Evolutionary conservation across 92 coral and sea anemone genomes (phyloP).

Genomic region (Phenganax marumi): DNA sequence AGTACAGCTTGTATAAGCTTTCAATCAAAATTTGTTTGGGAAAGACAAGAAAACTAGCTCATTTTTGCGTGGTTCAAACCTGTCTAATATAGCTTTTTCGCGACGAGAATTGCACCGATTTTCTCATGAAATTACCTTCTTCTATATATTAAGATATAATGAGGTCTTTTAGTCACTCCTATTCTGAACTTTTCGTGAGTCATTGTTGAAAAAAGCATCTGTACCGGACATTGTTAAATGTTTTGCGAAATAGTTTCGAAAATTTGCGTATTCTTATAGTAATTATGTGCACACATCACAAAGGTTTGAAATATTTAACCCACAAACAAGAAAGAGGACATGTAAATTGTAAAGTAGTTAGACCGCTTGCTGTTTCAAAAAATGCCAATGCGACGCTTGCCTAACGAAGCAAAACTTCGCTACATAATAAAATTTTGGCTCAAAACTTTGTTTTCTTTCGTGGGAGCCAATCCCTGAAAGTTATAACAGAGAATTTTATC

Average conservation of each 20-base stretch:
- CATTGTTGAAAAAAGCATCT: background rate
- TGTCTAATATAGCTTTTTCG: too few species aligned
- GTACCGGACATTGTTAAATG: background rate
- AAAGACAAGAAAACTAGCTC: too few species aligned
- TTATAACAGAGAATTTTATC: too few species aligned
- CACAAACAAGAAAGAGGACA: background rate
- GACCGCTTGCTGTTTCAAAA: background rate
- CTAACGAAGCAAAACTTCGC: background rate
- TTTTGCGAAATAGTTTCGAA: background rate
- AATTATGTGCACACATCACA: conserved; percentile 1
- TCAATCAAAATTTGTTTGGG: too few species aligned
- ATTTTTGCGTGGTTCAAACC: too few species aligned
- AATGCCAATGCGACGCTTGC: background rate
- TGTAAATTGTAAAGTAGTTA: background rate
- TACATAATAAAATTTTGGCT: background rate
- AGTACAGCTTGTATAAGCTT: too few species aligned
- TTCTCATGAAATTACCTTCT: background rate
- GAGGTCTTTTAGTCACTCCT: too few species aligned
- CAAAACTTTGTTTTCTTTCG: background rate
- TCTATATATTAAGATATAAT: too few species aligned
- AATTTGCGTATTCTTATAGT: background rate
- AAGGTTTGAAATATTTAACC: background rate
- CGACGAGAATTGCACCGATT: background rate
- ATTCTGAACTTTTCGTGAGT: background rate
- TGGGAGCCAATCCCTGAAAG: background rate